Evolutionary conservation across 2,888 invertebrate genomes (phyloP), one percentile per base, ranked within the genome.

Genomic region (Neoascia interrupta): DNA sequence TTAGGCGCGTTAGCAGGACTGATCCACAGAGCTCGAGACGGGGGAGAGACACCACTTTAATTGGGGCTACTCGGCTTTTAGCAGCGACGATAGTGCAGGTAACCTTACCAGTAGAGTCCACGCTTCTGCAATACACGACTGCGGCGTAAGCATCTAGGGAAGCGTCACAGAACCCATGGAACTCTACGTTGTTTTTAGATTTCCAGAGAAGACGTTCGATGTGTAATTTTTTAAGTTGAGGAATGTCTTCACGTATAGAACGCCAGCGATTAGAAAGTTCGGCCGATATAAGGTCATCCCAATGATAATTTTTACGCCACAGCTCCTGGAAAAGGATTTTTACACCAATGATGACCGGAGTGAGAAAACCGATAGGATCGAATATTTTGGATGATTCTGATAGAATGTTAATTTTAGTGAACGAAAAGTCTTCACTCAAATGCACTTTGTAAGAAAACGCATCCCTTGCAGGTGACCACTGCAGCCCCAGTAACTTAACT

Each of bases 101-200:
- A 0, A 51, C 21, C 0, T 37, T 15, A n/a, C 21, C 19, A n/a
- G 8, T 13, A 18, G 39, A 39, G 6, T 39, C n/a, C 2, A 16
- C 15, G 10, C 6, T 21, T 15, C 34, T 28, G 51, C 58, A 58
- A n/a, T 68, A 51, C 3, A 58, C 41, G 3, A 49, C 68, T 16
- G 68, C 31, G n/a, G 68, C 68, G 16, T 66, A 54, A 8, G 66
- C 54, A 43, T 58, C 58, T 4, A 56, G 26, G 5, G 68, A 61
- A 2, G 61, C 61, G 41, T 58, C 58, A 21, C 58, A 68, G 11
- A 43, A 43, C 19, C 5, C 21, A 19, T 43, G 43, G 10, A 43
- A 19, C 11, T 43, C 58, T 23, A 18, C 34, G 10, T 51, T 23
- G 3, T 5, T 0, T 10, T 58, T 68, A 11, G 56, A 28, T 4